A percentile compares a stretch with the other conserved stretches of the same genome.
Evolutionary conservation across 2,113 vertebrate species (phyloP).

Genomic region (Corythornis vintsioides): DNA sequence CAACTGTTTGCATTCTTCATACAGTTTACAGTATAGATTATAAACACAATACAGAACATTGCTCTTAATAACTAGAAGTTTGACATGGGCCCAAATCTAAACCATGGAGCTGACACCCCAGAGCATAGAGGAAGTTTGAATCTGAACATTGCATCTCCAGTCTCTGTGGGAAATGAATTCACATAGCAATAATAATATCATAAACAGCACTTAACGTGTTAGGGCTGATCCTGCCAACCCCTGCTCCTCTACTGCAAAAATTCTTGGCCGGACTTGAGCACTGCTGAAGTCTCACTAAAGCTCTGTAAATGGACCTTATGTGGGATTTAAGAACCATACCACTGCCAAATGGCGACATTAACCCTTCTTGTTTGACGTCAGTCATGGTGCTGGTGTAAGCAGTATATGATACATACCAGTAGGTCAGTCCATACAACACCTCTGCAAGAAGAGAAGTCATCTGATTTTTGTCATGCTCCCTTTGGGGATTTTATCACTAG

Average conservation of each 20-base stretch:
- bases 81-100: not conserved
- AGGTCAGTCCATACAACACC: not conserved
- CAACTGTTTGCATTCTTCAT: not conserved
- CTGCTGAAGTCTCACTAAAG: constrained; percentile 27
- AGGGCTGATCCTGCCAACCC: constrained; percentile 53
- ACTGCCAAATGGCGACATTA: constrained; percentile 23
- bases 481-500: not conserved
- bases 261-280: constrained; percentile 28
- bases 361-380: not conserved
- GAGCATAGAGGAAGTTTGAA: constrained; percentile 37
- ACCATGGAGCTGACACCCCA: constrained; percentile 4
- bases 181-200: constrained; percentile 59
- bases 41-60: not conserved
- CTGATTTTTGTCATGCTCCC: not conserved
- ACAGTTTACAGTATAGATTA: not conserved
- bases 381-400: not conserved
- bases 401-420: not conserved
- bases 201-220: constrained; percentile 62
- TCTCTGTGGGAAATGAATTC: constrained; percentile 56
- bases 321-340: not conserved
- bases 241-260: constrained; percentile 3
- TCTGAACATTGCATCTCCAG: constrained; percentile 29
- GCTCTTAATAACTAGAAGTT: not conserved
- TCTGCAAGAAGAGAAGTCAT: not conserved
- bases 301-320: not conserved